A percentile compares a stretch with the other conserved stretches of the same genome.
These are phyloP conservation scores for Haemorhous mexicanus DNA, from an alignment of 2,113 vertebrate genomes.

Conservation along the genomic window DNA sequence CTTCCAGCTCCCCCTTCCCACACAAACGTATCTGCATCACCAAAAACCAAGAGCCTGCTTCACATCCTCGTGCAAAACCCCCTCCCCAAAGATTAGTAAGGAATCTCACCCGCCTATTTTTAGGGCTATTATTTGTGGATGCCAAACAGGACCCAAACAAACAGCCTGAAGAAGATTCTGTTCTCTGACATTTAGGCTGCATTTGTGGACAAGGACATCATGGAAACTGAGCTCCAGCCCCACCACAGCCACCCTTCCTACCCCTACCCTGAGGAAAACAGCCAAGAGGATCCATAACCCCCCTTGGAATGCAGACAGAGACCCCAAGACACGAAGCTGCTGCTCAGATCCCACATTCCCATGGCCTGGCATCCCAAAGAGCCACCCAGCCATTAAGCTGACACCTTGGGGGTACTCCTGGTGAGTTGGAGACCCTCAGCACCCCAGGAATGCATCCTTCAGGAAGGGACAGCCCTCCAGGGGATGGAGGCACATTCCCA, in stretches of 20 bases:
- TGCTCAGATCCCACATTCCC: neutral
- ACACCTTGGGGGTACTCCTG: accelerated
- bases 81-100: neutral
- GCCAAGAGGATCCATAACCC: neutral
- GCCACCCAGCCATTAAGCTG: accelerated
- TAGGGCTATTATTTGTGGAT: conserved; percentile 41
- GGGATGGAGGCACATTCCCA: neutral
- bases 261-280: neutral
- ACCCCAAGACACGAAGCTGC: too few species aligned
- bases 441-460: accelerated
- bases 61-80: neutral
- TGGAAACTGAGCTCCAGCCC: neutral
- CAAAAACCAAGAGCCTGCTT: neutral
- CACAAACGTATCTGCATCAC: neutral
- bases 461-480: neutral
- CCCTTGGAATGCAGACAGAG: neutral
- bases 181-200: conserved; percentile 35
- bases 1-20: neutral
- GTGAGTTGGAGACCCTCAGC: neutral
- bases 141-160: neutral
- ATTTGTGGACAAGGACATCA: neutral
- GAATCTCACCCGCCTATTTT: conserved; percentile 32
- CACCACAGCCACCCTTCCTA: neutral
- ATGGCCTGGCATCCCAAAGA: accelerated
- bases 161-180: neutral